Conservation (phyloP, 2,113 vertebrate species). For the Sterna hirundo region DNA sequence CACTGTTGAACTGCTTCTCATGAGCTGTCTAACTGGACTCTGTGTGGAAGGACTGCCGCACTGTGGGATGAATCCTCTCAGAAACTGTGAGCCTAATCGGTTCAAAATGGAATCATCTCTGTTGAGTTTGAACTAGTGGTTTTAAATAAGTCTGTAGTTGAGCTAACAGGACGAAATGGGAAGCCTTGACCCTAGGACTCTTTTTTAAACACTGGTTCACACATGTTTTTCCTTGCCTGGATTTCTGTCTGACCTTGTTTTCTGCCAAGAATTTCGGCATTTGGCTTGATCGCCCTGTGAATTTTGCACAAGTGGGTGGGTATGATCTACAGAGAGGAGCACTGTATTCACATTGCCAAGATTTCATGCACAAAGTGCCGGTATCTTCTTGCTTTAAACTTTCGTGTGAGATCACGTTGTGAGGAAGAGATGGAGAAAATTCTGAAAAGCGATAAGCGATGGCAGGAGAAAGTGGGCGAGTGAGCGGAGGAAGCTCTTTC, state of each 20-base stretch:
- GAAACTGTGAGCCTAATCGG: not conserved
- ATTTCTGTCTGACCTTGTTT: not conserved
- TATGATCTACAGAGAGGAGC: not conserved
- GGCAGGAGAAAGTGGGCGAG: not conserved
- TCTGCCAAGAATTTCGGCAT: not conserved
- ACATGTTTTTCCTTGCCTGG: not conserved
- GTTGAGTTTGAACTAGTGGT: not conserved
- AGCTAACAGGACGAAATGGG: not conserved
- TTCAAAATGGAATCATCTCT: not conserved
- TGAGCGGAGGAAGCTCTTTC: not conserved
- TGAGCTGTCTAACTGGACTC: not conserved
- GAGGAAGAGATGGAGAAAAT: not conserved
- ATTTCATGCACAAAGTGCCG: not conserved
- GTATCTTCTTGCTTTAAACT: not conserved
- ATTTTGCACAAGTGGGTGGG: not conserved
- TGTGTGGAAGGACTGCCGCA: not conserved
- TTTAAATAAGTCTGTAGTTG: not conserved
- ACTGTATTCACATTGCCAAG: not conserved
- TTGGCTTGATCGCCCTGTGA: not conserved
- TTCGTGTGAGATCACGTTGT: not conserved
- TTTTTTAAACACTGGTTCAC: not conserved
- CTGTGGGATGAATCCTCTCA: not conserved
- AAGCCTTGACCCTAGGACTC: not conserved
- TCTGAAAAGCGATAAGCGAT: constrained; percentile 7
- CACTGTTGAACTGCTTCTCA: not conserved